phyloP scores from a whole-genome alignment of 1,140 invertebrate genomes.

The Drosophila bocki region DNA sequence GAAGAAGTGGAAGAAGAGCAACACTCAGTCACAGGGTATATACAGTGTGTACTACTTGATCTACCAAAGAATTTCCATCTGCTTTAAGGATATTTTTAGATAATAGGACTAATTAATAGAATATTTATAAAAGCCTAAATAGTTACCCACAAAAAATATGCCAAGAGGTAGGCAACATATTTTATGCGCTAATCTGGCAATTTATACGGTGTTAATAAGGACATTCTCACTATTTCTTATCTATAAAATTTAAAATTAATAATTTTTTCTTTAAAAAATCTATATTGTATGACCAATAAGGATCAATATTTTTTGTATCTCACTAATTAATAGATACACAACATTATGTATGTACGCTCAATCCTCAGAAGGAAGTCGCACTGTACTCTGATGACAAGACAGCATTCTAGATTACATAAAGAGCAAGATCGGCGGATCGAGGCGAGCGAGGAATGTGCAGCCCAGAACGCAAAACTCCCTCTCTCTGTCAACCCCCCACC shows the following conservation, averaged over 20 bases:
- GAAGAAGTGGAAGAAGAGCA: constrained; percentile 7
- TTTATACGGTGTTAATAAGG: neutral
- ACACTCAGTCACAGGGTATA: constrained; percentile 21
- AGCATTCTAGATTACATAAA: constrained; percentile 79
- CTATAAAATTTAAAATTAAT: neutral
- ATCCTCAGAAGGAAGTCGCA: neutral
- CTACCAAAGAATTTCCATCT: neutral
- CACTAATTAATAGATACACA: neutral
- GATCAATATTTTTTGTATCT: too few species aligned
- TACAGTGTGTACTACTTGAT: constrained; percentile 14
- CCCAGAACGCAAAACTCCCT: constrained; percentile 37
- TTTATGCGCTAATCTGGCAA: neutral
- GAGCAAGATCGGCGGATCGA: constrained; percentile 62
- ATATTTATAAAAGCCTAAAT: too few species aligned
- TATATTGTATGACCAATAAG: too few species aligned
- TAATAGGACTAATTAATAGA: neutral
- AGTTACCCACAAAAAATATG: neutral
- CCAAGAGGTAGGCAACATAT: neutral
- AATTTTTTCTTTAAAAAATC: too few species aligned
- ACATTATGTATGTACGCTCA: neutral
- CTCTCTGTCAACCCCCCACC: neutral
- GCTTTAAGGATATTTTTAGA: too few species aligned
- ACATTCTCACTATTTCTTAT: neutral
- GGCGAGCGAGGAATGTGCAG: constrained; percentile 52
- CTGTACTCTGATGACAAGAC: constrained; percentile 46